Evolutionary conservation across 2,797 vertebrate species (phyloP).

Genomic region (Sparidentex hasta): DNA sequence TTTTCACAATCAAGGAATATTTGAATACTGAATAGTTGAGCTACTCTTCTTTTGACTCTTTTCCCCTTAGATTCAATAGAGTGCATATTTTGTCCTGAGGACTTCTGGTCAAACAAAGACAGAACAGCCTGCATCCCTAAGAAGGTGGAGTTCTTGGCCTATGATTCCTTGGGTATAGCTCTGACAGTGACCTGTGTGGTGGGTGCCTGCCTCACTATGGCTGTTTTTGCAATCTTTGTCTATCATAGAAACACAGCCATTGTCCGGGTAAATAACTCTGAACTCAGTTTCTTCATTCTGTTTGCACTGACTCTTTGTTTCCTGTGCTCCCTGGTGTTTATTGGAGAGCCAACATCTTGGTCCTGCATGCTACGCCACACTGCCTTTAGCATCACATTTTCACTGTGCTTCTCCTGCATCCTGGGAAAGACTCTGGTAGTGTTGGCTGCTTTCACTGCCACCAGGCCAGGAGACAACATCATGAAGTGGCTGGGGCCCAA

Average conservation of each 20-base stretch:
- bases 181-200: conserved; percentile 76
- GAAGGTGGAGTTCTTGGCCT: conserved; percentile 80
- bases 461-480: conserved; percentile 82
- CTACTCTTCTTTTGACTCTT: background rate
- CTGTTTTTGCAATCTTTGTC: conserved; percentile 76
- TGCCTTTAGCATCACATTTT: conserved; percentile 84
- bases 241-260: conserved; percentile 80
- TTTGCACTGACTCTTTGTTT: conserved; percentile 82
- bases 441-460: conserved; percentile 83
- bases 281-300: conserved; percentile 86
- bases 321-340: conserved; percentile 82
- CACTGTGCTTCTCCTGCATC: conserved; percentile 86
- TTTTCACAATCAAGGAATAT: background rate
- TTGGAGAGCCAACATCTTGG: conserved; percentile 84
- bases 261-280: conserved; percentile 84
- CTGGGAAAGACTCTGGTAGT: conserved; percentile 86
- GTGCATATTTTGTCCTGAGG: conserved; percentile 78
- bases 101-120: conserved; percentile 82
- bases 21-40: background rate
- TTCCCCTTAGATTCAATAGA: conserved; percentile 80
- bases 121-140: conserved; percentile 82
- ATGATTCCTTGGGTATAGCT: conserved; percentile 80
- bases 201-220: conserved; percentile 77
- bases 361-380: conserved; percentile 86
- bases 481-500: conserved; percentile 85